Conservation (phyloP, 2,888 invertebrate genomes). For the Bruchidius siliquastri region DNA sequence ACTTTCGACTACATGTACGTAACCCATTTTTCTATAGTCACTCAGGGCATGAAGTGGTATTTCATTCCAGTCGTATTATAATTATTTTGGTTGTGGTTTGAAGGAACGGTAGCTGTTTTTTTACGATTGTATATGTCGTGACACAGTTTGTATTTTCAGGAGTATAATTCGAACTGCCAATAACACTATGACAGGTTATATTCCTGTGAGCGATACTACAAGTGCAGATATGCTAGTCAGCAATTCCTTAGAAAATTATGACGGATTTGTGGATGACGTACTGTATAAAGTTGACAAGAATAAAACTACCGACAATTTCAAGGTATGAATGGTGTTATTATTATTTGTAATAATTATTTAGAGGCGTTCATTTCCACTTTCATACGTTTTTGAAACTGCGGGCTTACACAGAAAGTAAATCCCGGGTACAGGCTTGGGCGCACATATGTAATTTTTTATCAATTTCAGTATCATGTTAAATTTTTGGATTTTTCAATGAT, state of each 20-base stretch:
- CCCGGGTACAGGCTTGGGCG: too few relatives aligned
- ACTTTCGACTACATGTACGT: slow-evolving; percentile 36
- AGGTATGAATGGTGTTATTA: slow-evolving; percentile 24
- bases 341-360: neutral
- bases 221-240: slow-evolving; percentile 37
- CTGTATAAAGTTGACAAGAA: slow-evolving; percentile 39
- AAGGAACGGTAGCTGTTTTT: too few relatives aligned
- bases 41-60: neutral
- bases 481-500: too few relatives aligned
- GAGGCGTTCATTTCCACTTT: too few relatives aligned
- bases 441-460: too few relatives aligned
- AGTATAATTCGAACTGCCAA: slow-evolving; percentile 26
- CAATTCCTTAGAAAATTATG: slow-evolving; percentile 39
- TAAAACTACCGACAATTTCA: slow-evolving; percentile 39
- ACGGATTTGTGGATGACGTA: slow-evolving; percentile 31
- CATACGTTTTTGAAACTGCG: too few relatives aligned
- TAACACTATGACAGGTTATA: slow-evolving; percentile 36
- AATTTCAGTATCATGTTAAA: too few relatives aligned
- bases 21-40: neutral
- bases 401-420: too few relatives aligned
- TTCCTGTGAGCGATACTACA: slow-evolving; percentile 36
- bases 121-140: too few relatives aligned
- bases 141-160: neutral
- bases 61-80: too few relatives aligned
- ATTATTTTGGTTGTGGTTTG: neutral